A percentile compares a stretch with the other conserved stretches of the same genome.
These are phyloP conservation scores for Nymphalis c-album DNA, from an alignment of 2,888 invertebrate genomes.

Conservation along the genomic window DNA sequence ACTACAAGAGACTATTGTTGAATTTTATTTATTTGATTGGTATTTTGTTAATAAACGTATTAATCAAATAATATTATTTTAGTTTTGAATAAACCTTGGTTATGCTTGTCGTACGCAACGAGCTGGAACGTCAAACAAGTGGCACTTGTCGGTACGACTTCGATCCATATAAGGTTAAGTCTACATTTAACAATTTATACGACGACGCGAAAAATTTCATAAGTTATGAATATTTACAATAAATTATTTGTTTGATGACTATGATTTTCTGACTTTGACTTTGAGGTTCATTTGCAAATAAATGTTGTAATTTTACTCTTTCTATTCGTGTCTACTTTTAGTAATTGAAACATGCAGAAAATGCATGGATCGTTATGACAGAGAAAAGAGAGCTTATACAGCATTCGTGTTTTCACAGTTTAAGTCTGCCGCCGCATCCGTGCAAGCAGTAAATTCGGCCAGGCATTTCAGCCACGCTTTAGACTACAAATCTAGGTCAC, in stretches of 20 bases:
- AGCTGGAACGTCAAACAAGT: conserved; percentile 35
- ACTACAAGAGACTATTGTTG: too few relatives aligned
- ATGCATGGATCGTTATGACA: conserved; percentile 19
- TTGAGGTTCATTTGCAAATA: too few relatives aligned
- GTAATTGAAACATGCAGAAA: conserved; percentile 20
- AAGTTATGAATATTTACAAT: not conserved
- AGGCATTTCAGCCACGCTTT: conserved; percentile 46
- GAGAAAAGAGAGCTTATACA: conserved; percentile 31
- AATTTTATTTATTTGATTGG: too few relatives aligned
- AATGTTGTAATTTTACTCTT: too few relatives aligned
- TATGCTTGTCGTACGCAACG: conserved; percentile 18
- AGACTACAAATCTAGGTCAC: conserved; percentile 54
- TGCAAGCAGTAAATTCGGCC: conserved; percentile 50
- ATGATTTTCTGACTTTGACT: too few relatives aligned
- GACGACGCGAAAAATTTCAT: conserved; percentile 5
- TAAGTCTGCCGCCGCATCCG: conserved; percentile 51
- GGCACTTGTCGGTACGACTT: conserved; percentile 34
- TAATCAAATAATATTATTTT: too few relatives aligned
- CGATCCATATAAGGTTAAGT: conserved; percentile 21
- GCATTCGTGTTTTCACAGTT: conserved; percentile 36
- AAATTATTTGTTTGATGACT: too few relatives aligned
- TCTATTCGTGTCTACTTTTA: not conserved
- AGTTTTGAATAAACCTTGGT: not conserved
- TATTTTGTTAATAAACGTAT: too few relatives aligned
- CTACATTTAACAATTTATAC: conserved; percentile 12